Evolutionary conservation across 1,140 invertebrate genomes (phyloP), one percentile per base, ranked within the genome.

Genomic region (Phocides pigmalion): DNA sequence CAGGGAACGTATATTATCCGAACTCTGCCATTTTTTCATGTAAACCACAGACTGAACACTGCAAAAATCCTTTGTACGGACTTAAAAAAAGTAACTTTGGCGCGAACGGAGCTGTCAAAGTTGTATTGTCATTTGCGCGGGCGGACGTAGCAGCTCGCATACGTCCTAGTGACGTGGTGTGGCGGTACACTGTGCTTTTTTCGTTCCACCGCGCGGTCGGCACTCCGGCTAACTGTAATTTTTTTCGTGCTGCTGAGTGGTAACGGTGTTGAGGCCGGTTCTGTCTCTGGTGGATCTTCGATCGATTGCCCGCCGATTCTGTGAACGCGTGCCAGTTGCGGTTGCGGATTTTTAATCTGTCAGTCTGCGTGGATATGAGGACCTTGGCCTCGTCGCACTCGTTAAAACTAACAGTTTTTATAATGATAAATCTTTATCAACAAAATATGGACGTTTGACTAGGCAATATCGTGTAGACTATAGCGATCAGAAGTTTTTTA

Each of bases 201-300:
- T 88, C 84, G 85, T 74, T 68, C 76, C 76, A 71, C 68, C 72
- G 78, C 83, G 67, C 76, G 75, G 70, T 66, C 77, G 73, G 66
- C 68, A 67, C 72, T 72, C 64, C 58, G 70, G 66, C 44, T 90
- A 90, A 90, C 87, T 88, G 85, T 90, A 87, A 50, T 85, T 88
- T 90, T 90, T 90, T 88, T 86, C 82, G 84, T 82, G 82, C 79
- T 85, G 72, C 73, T 64, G 66, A 59, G 68, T 67, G 72, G 70
- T 88, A 87, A 86, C 85, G 85, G 84, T 86, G 70, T 61, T 69
- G 70, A 69, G 69, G 80, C 84, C 84, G 82, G 81, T 86, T 84
- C 70, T 79, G 72, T 76, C 61, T 62, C 54, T 54, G 64, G 58
- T 77, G 73, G 73, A 76, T 80, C 81, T 74, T 78, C 82, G 58